A percentile compares a stretch with the other conserved stretches of the same genome.
These are phyloP conservation scores for Drosophila aldrichi DNA, from an alignment of 2,888 invertebrate genomes.

Conservation along the genomic window DNA sequence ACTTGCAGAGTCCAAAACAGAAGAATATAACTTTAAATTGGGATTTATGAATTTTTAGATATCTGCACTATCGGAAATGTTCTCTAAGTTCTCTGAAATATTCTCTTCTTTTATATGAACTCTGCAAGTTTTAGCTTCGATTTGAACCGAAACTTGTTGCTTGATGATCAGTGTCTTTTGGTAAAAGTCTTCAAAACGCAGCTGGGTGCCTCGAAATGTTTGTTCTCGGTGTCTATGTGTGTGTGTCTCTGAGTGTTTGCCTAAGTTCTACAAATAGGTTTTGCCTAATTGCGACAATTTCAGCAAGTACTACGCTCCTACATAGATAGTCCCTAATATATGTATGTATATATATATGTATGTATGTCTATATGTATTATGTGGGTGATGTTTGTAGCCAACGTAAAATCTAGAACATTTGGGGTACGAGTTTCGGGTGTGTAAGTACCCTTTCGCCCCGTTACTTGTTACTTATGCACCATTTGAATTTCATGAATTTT, in stretches of 20 bases:
- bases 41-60: neutral
- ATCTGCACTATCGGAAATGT: neutral
- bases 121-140: slow-evolving; percentile 20
- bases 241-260: slow-evolving; percentile 1
- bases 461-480: slow-evolving; percentile 69
- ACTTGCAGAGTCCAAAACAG: neutral
- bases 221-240: neutral
- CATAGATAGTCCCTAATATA: slow-evolving; percentile 70
- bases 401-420: slow-evolving; percentile 45
- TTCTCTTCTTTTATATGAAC: neutral
- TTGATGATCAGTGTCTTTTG: slow-evolving; percentile 25
- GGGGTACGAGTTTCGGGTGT: slow-evolving; percentile 31
- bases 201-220: slow-evolving; percentile 46
- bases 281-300: slow-evolving; percentile 51
- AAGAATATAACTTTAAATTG: neutral
- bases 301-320: slow-evolving; percentile 57
- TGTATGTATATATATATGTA: slow-evolving; percentile 33
- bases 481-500: slow-evolving; percentile 77
- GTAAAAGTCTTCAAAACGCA: slow-evolving; percentile 74
- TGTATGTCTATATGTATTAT: slow-evolving; percentile 36
- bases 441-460: slow-evolving; percentile 27
- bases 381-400: slow-evolving; percentile 35
- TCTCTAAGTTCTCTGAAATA: no score
- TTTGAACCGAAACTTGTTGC: slow-evolving; percentile 24
- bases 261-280: slow-evolving; percentile 17